phyloP scores from a whole-genome alignment of 2,888 invertebrate genomes.

The Leucania comma region DNA sequence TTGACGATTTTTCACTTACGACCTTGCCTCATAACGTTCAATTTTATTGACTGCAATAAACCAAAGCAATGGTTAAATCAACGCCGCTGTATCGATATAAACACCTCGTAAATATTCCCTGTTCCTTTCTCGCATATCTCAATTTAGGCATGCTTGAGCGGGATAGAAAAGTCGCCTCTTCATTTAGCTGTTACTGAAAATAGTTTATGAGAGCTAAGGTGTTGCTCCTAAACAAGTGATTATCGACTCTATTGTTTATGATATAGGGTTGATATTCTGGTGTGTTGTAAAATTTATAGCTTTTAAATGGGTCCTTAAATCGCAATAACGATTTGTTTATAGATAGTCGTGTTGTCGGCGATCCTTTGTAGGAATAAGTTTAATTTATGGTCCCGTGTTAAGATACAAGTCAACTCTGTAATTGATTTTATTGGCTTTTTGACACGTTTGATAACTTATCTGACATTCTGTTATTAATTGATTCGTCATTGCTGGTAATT shows the following conservation, averaged over 20 bases:
- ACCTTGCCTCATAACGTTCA: slow-evolving; percentile 91
- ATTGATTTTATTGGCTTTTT: slow-evolving; percentile 73
- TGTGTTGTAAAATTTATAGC: slow-evolving; percentile 81
- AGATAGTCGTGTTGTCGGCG: slow-evolving; percentile 79
- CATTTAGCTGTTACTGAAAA: slow-evolving; percentile 87
- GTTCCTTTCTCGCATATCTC: slow-evolving; percentile 72
- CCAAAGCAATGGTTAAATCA: slow-evolving; percentile 90
- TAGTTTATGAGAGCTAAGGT: slow-evolving; percentile 88
- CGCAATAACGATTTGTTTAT: slow-evolving; percentile 90
- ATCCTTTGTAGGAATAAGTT: slow-evolving; percentile 78
- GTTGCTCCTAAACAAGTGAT: slow-evolving; percentile 58
- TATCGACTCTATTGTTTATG: slow-evolving; percentile 68
- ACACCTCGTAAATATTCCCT: slow-evolving; percentile 87
- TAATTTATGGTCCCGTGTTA: slow-evolving; percentile 77
- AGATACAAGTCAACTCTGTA: slow-evolving; percentile 67
- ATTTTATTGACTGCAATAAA: slow-evolving; percentile 91
- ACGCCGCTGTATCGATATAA: slow-evolving; percentile 89
- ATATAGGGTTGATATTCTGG: slow-evolving; percentile 64
- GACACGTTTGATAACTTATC: slow-evolving; percentile 66
- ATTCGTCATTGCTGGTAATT: slow-evolving; percentile 42
- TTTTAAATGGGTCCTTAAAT: slow-evolving; percentile 90
- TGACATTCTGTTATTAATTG: slow-evolving; percentile 54
- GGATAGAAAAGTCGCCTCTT: slow-evolving; percentile 77
- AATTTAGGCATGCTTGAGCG: slow-evolving; percentile 63
- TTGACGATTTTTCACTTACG: slow-evolving; percentile 85